A percentile compares a stretch with the other conserved stretches of the same genome.
phyloP scores from a whole-genome alignment of 2,113 vertebrate genomes.

The Machaerirhynchus nigripectus region DNA sequence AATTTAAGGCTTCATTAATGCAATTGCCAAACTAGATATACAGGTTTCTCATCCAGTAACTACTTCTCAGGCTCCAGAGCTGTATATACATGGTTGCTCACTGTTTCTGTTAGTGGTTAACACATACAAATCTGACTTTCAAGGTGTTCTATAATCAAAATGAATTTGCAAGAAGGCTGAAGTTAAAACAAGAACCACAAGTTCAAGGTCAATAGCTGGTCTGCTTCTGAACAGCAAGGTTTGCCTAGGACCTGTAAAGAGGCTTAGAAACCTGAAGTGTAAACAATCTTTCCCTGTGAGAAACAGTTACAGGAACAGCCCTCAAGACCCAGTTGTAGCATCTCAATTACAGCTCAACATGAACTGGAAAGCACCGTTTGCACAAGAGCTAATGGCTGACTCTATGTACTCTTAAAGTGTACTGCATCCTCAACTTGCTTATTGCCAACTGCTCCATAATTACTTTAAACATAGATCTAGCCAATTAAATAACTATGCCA shows the following conservation, averaged over 20 bases:
- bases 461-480: neutral
- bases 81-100: rapidly evolving
- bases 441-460: neutral
- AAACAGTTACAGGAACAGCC: neutral
- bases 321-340: neutral
- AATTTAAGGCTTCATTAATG: conserved; percentile 11
- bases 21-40: neutral
- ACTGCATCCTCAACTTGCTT: neutral
- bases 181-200: neutral
- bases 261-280: neutral
- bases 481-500: neutral
- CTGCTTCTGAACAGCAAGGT: neutral
- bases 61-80: neutral
- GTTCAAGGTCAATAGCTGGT: neutral
- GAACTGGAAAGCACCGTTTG: neutral
- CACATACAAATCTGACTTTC: neutral
- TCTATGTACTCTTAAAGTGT: neutral
- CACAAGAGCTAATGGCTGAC: neutral
- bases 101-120: neutral
- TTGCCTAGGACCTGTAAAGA: neutral
- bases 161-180: neutral
- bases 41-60: neutral
- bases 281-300: neutral
- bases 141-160: neutral
- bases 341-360: neutral